Evolutionary conservation across 2,797 vertebrate genomes (phyloP).

Genomic region (Toxotes lorentzi): DNA sequence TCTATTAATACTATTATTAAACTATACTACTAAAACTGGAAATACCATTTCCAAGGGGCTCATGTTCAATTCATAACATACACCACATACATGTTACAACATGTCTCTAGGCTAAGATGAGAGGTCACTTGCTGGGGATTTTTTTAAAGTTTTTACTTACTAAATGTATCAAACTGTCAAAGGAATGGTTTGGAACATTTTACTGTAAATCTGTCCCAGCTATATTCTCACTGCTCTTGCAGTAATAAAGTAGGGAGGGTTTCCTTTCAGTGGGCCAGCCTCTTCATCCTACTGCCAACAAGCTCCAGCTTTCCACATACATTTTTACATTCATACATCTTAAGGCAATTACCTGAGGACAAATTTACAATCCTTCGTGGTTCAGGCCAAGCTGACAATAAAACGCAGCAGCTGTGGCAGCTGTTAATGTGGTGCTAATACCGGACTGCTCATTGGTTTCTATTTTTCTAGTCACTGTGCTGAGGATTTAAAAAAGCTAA

Average conservation of each 20-base stretch:
- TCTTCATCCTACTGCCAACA: constrained; percentile 1
- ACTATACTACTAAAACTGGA: no score
- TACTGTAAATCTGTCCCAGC: background rate
- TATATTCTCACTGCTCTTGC: background rate
- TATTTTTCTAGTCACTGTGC: background rate
- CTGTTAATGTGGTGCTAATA: background rate
- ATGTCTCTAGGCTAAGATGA: no score
- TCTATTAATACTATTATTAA: no score
- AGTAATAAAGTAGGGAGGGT: background rate
- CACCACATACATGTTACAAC: no score
- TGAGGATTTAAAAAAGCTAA: background rate
- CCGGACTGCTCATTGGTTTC: background rate
- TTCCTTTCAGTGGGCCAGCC: background rate
- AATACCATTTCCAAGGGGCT: no score
- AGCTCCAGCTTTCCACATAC: constrained; percentile 15
- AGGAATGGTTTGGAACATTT: background rate
- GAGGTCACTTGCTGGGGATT: no score
- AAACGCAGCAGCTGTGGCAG: background rate
- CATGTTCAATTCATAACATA: no score
- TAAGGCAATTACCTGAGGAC: constrained; percentile 14
- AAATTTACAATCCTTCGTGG: constrained; percentile 3
- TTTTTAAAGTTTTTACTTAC: background rate
- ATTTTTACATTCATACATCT: constrained; percentile 25
- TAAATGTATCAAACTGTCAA: background rate
- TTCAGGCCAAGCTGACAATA: background rate